phyloP scores from a whole-genome alignment of 2,888 invertebrate species.

The Carterocephalus palaemon region DNA sequence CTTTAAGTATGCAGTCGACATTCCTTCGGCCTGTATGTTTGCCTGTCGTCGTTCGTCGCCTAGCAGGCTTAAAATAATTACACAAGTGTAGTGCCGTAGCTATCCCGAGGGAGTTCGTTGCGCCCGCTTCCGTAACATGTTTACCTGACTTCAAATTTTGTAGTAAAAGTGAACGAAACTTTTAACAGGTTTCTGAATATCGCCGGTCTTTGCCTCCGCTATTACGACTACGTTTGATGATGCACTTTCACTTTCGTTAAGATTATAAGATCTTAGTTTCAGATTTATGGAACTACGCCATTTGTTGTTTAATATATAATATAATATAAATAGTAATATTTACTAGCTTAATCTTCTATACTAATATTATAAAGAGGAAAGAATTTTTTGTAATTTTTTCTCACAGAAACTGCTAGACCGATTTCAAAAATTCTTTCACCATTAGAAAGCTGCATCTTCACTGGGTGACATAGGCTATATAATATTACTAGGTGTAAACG shows the following conservation, averaged over 20 bases:
- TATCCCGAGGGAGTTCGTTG: conserved; percentile 58
- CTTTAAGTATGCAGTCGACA: conserved; percentile 53
- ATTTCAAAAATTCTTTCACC: too few relatives aligned
- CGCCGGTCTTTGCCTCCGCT: conserved; percentile 33
- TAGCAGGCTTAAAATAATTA: conserved; percentile 74
- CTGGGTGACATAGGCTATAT: too few relatives aligned
- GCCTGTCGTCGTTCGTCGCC: conserved; percentile 59
- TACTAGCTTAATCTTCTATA: too few relatives aligned
- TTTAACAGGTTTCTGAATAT: conserved; percentile 53
- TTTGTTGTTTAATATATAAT: conserved; percentile 18
- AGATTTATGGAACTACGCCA: conserved; percentile 2
- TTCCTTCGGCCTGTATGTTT: conserved; percentile 59
- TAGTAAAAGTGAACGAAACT: conserved; percentile 48
- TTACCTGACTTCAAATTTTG: conserved; percentile 42
- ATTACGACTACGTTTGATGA: conserved; percentile 38
- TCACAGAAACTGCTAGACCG: too few relatives aligned
- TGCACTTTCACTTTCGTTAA: conserved; percentile 59
- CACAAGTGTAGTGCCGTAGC: conserved; percentile 59
- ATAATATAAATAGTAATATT: too few relatives aligned
- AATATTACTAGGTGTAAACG: too few relatives aligned
- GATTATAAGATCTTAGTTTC: conserved; percentile 7
- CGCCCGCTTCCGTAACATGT: conserved; percentile 41
- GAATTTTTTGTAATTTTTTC: too few relatives aligned
- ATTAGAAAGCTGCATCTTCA: too few relatives aligned
- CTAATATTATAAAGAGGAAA: too few relatives aligned